phyloP scores from a whole-genome alignment of 1,140 invertebrate species.

The Drosophila kurseongensis region DNA sequence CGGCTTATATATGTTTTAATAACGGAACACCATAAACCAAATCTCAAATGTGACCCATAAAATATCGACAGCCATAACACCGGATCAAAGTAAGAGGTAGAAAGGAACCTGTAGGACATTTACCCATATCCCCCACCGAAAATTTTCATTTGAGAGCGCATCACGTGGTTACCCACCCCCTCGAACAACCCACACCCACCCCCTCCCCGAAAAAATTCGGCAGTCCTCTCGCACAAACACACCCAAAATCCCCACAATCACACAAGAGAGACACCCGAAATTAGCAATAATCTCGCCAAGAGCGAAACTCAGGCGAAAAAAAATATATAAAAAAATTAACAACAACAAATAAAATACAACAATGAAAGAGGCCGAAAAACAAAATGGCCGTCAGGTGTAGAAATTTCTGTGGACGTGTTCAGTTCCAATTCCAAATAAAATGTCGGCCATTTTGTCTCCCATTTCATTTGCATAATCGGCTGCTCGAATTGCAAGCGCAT shows the following conservation, averaged over 20 bases:
- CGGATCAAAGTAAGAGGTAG: neutral
- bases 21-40: neutral
- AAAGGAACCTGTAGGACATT: neutral
- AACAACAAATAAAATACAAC: slow-evolving; percentile 41
- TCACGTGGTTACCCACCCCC: slow-evolving; percentile 40
- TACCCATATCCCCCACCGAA: neutral
- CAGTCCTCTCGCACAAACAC: slow-evolving; percentile 22
- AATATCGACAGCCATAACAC: neutral
- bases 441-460: slow-evolving; percentile 34
- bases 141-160: slow-evolving; percentile 34
- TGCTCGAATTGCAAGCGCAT: slow-evolving; percentile 25
- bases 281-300: slow-evolving; percentile 57
- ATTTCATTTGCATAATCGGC: slow-evolving; percentile 28
- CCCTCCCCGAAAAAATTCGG: neutral
- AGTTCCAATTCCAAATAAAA: slow-evolving; percentile 5
- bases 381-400: slow-evolving; percentile 71
- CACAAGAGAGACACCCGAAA: slow-evolving; percentile 60
- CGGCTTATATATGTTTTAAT: slow-evolving; percentile 1
- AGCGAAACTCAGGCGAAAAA: slow-evolving; percentile 39
- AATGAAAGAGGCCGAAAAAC: slow-evolving; percentile 41
- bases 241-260: slow-evolving; percentile 8
- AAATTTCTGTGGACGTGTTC: slow-evolving; percentile 60
- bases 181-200: slow-evolving; percentile 6
- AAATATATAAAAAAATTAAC: slow-evolving; percentile 31
- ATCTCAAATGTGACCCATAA: neutral